Base-by-base conservation (phyloP, 2,113 vertebrate genomes). In the Potamarius usumacintae region DNA sequence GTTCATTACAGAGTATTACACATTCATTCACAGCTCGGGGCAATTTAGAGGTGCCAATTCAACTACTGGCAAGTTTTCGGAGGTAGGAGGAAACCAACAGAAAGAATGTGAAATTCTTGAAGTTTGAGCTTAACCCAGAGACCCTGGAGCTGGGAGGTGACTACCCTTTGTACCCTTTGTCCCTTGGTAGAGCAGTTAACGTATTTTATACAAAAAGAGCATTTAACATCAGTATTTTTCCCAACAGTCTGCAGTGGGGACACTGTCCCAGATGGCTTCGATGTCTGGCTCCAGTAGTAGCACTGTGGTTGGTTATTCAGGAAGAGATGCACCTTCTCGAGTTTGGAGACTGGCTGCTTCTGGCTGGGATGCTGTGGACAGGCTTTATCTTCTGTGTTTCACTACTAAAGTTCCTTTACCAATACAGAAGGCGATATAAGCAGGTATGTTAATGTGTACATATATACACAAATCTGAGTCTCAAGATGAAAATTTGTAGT, bases 251-350 rank as follows among this genome's bases (percentile, higher is more conserved):
- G 82, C 42, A 60, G 0, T 48, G 85, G 55, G 60, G 53, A 10
- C 69, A 65, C 25, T 88, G 85, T 58, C 86, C 27, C 20, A 82
- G 60, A 53, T 92, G 93, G 86, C 71, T 63, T 76, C 76, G 25
- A 42, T 82, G 85, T 34, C 71, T 94, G 1, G 84, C 85, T 62
- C 71, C 92, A 0, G 87, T 85, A 0, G 90, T 72, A 62, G 90
- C 67, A 8, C 63, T 94, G 90, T 94, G 92, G 93, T 89, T 90
- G 0, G 42, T 93, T 18, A 87, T 92, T 87, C 94, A 93, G 86
- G 58, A 89, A 89, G 94, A 95, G 92, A 91, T 84, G 65, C 89
- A 91, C 67, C 77, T 86, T 86, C 1, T 55, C 20, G 89, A 93
- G 11, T 71, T 91, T 53, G 79, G 74, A 85, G 89, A 69, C 89